Evolutionary conservation across 2,888 invertebrate species (phyloP), one percentile per base, ranked within the genome.

Genomic region (Pasiphila rectangulata): DNA sequence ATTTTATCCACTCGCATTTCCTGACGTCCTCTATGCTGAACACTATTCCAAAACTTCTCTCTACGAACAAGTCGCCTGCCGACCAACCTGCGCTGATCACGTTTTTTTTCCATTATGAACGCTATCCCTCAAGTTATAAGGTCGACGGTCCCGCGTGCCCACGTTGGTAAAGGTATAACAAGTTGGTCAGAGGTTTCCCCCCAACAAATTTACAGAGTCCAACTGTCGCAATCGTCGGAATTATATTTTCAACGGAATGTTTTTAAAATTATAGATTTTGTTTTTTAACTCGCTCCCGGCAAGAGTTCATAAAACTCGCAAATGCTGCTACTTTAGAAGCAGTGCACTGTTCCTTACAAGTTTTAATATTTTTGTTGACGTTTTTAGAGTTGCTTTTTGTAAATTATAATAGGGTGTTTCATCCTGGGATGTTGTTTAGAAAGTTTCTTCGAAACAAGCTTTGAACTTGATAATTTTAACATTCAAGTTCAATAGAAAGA

Each of bases 131-230:
- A 38, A 0, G n/a, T 1, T 3, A 41, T 45, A 63, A 46, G 44
- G 42, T 52, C 4, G 21, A 21, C n/a, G 0, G 2, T 39, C 17
- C 27, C 40, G 58, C 24, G 45, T 1, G 12, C 2, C 10, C 43
- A 64, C 50, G 30, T 56, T 57, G 50, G 63, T 45, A 41, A 45
- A 56, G 58, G 59, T 60, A 57, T 67, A 70, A 64, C 67, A 66
- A 71, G 65, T 72, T 61, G 57, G 56, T 54, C 57, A 57, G 60
- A 59, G 64, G 57, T 63, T 61, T 54, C 52, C 52, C 51, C 47
- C 47, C 50, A 59, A 67, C 67, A 67, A 65, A 67, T 67, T 67
- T 64, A 64, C 64, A 50, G 67, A 65, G 68, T 67, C 63, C 61
- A 61, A 68, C 67, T 65, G 68, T 63, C 67, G 59, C 63, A 59